Percentiles rank a stretch among this genome's conserved stretches.
Conservation (phyloP, 2,797 vertebrate genomes). For the Poecilia picta region DNA sequence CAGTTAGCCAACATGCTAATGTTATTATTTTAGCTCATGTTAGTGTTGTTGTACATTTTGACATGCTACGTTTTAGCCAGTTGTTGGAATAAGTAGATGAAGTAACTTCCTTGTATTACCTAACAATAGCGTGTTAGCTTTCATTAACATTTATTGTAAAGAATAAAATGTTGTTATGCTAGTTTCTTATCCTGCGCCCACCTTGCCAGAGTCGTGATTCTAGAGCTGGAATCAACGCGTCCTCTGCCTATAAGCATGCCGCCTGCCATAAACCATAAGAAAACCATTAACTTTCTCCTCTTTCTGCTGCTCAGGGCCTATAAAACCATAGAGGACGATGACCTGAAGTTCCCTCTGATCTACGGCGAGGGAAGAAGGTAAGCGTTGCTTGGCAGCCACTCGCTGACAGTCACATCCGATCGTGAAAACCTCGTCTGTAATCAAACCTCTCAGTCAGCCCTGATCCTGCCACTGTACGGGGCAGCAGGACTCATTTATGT, state of each 20-base stretch:
- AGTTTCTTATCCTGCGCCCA: constrained; percentile 23
- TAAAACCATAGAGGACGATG: constrained; percentile 98
- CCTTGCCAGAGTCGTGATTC: constrained; percentile 35
- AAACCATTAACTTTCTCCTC: constrained; percentile 59
- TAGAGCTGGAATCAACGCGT: constrained; percentile 16
- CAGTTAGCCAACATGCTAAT: neutral
- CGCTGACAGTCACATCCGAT: constrained; percentile 50
- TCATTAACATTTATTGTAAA: neutral
- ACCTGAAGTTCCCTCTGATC: constrained; percentile 98
- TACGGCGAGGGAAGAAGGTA: constrained; percentile 99
- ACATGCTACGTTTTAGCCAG: neutral
- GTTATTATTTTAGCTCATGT: neutral
- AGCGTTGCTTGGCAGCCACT: constrained; percentile 33
- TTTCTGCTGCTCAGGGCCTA: constrained; percentile 88
- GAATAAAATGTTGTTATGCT: constrained; percentile 5
- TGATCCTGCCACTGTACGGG: constrained; percentile 11
- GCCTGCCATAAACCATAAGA: constrained; percentile 46
- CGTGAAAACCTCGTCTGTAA: constrained; percentile 48
- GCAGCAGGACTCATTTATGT: constrained; percentile 31
- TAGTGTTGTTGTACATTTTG: neutral
- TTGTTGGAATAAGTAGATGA: neutral
- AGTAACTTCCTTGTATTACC: neutral
- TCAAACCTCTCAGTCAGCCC: constrained; percentile 51
- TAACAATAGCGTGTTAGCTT: neutral
- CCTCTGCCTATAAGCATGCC: constrained; percentile 37